A percentile compares a stretch with the other conserved stretches of the same genome.
Conservation (phyloP, 2,888 invertebrate genomes). For the Nemurella pictetii region DNA sequence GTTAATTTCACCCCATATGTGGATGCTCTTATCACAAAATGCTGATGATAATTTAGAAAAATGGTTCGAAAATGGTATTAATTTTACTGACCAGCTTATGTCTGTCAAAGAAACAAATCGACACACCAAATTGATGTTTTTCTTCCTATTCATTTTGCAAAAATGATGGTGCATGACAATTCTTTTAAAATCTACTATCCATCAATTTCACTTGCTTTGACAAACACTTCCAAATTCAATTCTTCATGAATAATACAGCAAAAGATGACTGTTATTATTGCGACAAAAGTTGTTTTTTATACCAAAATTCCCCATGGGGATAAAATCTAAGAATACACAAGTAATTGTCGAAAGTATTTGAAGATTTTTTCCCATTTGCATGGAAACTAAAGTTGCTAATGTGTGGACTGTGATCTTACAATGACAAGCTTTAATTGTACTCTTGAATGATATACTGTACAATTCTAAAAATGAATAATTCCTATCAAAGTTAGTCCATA, state of each 20-base stretch:
- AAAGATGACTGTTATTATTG: background rate
- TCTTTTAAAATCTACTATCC: background rate
- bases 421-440: background rate
- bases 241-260: background rate
- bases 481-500: background rate
- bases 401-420: background rate
- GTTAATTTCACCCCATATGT: background rate
- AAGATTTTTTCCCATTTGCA: background rate
- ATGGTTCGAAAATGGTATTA: background rate
- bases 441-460: background rate
- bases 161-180: background rate
- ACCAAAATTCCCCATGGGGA: background rate
- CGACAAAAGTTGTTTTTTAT: background rate
- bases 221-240: background rate
- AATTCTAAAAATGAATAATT: background rate
- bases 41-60: background rate
- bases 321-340: background rate
- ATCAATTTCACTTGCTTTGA: background rate
- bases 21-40: background rate
- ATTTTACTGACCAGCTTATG: background rate
- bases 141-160: background rate
- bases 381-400: background rate
- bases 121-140: slow-evolving; percentile 8
- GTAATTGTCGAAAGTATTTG: background rate
- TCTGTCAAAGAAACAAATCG: background rate